A percentile compares a stretch with the other conserved stretches of the same genome.
Conservation (phyloP, 2,113 vertebrate genomes). For the Silurus meridionalis region DNA sequence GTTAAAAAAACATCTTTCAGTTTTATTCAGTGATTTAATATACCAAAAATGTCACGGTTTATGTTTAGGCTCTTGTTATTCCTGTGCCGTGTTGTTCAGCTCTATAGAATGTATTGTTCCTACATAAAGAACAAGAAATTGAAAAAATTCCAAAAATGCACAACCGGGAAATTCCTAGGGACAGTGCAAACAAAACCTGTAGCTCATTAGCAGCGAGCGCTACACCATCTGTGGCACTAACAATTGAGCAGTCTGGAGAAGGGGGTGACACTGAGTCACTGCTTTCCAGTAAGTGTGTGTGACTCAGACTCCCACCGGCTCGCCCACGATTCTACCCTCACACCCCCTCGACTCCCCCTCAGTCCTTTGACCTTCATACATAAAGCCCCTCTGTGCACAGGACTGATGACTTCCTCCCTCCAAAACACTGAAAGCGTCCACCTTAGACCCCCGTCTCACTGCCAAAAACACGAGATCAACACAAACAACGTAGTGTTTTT, state of each 20-base stretch:
- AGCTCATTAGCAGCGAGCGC: constrained; percentile 45
- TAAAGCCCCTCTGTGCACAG: constrained; percentile 29
- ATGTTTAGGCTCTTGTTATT: background rate
- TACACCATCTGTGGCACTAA: constrained; percentile 48
- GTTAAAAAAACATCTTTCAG: background rate
- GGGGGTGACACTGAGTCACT: constrained; percentile 53
- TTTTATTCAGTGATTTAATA: background rate
- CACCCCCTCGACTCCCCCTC: constrained; percentile 11
- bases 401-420: background rate
- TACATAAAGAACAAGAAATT: background rate
- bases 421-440: background rate
- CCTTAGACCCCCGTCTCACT: background rate
- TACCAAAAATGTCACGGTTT: background rate
- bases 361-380: constrained; percentile 50
- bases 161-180: constrained; percentile 46
- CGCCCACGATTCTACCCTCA: background rate
- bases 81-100: background rate
- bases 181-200: constrained; percentile 52
- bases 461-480: constrained; percentile 6
- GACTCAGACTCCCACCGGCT: constrained; percentile 44
- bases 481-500: background rate
- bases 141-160: constrained; percentile 51
- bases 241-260: constrained; percentile 40
- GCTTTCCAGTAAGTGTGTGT: constrained; percentile 56
- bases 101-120: background rate